Evolutionary conservation across 2,888 invertebrate species (phyloP), one percentile per base, ranked within the genome.

Genomic region (Eristalis arbustorum): DNA sequence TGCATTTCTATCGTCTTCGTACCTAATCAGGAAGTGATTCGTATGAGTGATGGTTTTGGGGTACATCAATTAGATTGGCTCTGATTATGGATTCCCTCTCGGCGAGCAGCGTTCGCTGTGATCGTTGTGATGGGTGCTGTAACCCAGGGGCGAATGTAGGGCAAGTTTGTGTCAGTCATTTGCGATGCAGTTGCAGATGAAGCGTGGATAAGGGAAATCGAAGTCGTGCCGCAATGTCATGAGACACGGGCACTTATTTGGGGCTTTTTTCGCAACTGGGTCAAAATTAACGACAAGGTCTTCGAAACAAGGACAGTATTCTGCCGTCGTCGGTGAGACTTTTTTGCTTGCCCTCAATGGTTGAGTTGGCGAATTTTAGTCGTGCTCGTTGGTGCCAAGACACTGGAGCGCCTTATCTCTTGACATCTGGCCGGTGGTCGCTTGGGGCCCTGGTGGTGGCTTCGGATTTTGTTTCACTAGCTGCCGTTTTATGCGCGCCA

Each of bases 21-120:
- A 79, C 59, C 83, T 87, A 83, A 83, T 83, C 87, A 87, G 87
- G 87, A 87, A 87, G 87, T 83, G 75, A 87, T 83, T 87, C 87
- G 87, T 83, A 87, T 87, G 87, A 87, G 83, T 75, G 87, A 87
- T 87, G 49, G 49, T 49, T 49, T 49, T 49, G 87, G 78, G 75
- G 75, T 83, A 78, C 85, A 82, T 81, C 83, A 83, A 71, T 72
- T 83, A 77, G 69, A 78, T 75, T 25, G 82, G 23, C 4, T 22
- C 6, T 13, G 42, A 40, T 73, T 66, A 67, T 37, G 22, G 40
- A 49, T 25, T 23, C 2, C 2, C 37, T 37, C 59, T 59, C 25
- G 4, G 25, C n/a, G 59, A 25, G 25, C 49, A 18, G 49, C 49
- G n/a, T 4, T 6, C 49, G 6, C 18, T 13, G 11, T 59, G 59